A percentile compares a stretch with the other conserved stretches of the same genome.
Evolutionary conservation across 2,113 vertebrate genomes (phyloP).

Genomic region (Labeo catla): DNA sequence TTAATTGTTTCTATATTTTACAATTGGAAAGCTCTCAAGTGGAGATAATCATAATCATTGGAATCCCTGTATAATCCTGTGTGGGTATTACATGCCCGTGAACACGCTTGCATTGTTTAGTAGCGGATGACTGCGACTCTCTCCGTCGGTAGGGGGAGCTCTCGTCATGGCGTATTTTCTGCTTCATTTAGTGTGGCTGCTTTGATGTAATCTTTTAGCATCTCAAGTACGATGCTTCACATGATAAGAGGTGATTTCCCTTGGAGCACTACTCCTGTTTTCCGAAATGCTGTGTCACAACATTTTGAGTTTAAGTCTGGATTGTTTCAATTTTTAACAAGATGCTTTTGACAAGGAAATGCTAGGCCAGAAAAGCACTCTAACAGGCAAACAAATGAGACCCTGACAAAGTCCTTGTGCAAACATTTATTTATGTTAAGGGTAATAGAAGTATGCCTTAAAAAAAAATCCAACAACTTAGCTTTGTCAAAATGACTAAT

Average conservation of each 20-base stretch:
- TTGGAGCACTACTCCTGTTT: slow-evolving; percentile 10
- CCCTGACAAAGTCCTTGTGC: neutral
- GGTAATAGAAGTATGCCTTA: neutral
- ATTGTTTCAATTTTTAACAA: neutral
- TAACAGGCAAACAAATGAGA: neutral
- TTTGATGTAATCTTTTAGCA: slow-evolving; percentile 10
- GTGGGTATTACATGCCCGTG: slow-evolving; percentile 6
- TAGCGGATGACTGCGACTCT: neutral
- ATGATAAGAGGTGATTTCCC: slow-evolving; percentile 36
- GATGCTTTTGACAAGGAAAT: slow-evolving; percentile 4
- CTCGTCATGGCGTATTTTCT: slow-evolving; percentile 13
- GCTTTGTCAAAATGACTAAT: neutral
- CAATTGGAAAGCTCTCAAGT: slow-evolving; percentile 4
- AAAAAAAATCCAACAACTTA: neutral
- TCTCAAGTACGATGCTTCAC: slow-evolving; percentile 25
- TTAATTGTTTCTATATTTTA: slow-evolving; percentile 32
- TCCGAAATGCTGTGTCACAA: slow-evolving; percentile 6
- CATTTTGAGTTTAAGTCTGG: neutral
- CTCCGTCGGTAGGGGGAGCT: slow-evolving; percentile 36
- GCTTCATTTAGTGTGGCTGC: neutral
- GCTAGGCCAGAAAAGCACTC: neutral
- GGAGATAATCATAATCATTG: slow-evolving; percentile 17
- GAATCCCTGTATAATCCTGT: slow-evolving; percentile 19
- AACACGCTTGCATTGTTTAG: slow-evolving; percentile 14
- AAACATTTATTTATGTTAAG: neutral